Evolutionary conservation across 2,888 invertebrate genomes (phyloP).

Genomic region (Heliconius erato): DNA sequence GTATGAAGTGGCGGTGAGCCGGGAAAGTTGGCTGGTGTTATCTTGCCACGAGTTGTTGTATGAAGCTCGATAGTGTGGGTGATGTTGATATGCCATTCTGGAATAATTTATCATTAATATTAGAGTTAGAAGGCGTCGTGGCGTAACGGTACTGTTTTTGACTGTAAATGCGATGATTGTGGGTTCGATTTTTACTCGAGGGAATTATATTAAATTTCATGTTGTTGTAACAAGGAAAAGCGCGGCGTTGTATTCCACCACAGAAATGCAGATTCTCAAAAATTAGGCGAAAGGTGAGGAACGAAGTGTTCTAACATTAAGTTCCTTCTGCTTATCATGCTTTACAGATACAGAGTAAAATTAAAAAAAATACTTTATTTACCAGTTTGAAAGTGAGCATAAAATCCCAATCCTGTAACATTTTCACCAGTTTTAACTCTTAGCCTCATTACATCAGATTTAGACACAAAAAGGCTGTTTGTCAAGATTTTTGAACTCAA

Average conservation of each 20-base stretch:
- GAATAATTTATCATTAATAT: neutral
- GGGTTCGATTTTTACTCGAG: no score
- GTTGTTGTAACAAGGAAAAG: no score
- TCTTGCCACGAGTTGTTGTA: constrained; percentile 60
- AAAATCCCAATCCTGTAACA: constrained; percentile 88
- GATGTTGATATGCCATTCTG: constrained; percentile 74
- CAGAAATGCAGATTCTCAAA: neutral
- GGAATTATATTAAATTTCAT: no score
- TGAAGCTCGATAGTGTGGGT: constrained; percentile 68
- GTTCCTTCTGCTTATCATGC: neutral
- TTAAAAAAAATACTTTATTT: constrained; percentile 51
- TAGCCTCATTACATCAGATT: constrained; percentile 87
- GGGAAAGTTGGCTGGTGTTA: constrained; percentile 76
- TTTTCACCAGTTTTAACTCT: constrained; percentile 87
- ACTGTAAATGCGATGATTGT: no score
- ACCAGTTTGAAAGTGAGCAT: constrained; percentile 89
- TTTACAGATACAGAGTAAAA: neutral
- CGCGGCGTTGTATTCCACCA: neutral
- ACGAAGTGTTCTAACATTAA: neutral
- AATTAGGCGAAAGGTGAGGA: neutral
- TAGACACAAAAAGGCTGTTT: constrained; percentile 89
- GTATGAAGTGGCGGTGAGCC: constrained; percentile 64
- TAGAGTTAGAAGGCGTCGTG: no score
- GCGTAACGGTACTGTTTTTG: no score
- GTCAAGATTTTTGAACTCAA: constrained; percentile 83